Evolutionary conservation across 2,797 vertebrate genomes (phyloP).

Genomic region (Darevskia nairensis): DNA sequence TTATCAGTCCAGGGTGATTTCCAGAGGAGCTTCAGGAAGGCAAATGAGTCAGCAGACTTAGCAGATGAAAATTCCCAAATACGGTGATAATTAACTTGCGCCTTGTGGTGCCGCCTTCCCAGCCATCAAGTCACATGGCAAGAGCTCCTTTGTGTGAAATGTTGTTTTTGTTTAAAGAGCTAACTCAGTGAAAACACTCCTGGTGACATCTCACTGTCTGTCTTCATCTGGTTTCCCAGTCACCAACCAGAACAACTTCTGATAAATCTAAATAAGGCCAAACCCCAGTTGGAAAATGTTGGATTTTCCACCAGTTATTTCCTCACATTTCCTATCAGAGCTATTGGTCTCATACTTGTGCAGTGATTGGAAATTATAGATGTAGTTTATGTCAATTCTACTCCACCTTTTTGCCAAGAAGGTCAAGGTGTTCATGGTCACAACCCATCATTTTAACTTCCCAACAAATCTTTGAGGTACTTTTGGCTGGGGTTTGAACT

Average conservation of each 20-base stretch:
- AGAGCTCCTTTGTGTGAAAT: not conserved
- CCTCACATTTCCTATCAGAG: not conserved
- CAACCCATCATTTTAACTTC: too few species aligned
- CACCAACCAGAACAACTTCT: not conserved
- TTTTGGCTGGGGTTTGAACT: too few species aligned
- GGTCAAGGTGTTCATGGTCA: too few species aligned
- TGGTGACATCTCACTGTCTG: not conserved
- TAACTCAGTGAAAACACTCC: not conserved
- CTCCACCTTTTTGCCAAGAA: too few species aligned
- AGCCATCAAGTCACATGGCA: not conserved
- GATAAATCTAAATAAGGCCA: not conserved
- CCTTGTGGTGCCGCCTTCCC: not conserved
- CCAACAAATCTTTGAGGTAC: too few species aligned
- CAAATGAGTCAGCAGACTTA: not conserved
- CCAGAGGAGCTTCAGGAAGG: not conserved
- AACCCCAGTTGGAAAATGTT: not conserved
- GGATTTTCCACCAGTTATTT: not conserved
- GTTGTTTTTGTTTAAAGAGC: not conserved
- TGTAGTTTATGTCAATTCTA: too few species aligned
- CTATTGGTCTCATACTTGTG: not conserved
- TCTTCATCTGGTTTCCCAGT: not conserved
- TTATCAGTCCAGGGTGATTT: conserved; percentile 15
- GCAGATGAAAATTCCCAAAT: not conserved
- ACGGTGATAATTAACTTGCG: not conserved
- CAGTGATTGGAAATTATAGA: not conserved